phyloP scores from a whole-genome alignment of 2,888 invertebrate genomes.

The Celastrina argiolus region DNA sequence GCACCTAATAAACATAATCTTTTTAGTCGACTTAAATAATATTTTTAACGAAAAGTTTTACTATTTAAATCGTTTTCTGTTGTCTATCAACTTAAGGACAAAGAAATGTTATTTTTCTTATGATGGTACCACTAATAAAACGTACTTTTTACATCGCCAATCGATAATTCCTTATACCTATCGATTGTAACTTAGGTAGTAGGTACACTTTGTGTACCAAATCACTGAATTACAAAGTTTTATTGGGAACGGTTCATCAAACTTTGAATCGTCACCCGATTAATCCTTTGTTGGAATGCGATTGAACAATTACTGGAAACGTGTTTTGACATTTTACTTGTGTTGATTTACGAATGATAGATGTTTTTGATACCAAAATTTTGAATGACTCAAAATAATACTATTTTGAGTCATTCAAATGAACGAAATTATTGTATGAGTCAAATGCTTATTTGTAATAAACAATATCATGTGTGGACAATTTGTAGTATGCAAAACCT shows the following conservation, averaged over 20 bases:
- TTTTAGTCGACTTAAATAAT: too few species aligned
- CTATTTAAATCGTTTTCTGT: background rate
- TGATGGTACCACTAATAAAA: too few species aligned
- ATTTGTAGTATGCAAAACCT: too few species aligned
- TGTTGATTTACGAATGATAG: background rate
- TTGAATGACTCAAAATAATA: background rate
- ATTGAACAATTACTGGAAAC: background rate
- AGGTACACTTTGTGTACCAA: background rate
- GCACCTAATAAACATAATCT: background rate
- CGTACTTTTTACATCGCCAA: too few species aligned
- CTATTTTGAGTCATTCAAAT: background rate
- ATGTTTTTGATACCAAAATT: too few species aligned
- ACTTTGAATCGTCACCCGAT: background rate
- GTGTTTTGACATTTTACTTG: background rate
- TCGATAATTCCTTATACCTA: too few species aligned
- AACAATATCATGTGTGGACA: too few species aligned
- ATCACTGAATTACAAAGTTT: background rate
- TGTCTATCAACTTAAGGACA: too few species aligned
- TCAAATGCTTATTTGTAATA: too few species aligned
- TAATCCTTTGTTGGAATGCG: background rate
- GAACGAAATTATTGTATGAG: too few species aligned
- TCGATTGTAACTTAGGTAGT: background rate
- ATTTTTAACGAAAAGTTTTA: background rate
- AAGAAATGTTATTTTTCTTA: too few species aligned
- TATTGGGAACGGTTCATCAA: background rate